These are phyloP conservation scores for Temnothorax longispinosus DNA, from an alignment of 1,140 invertebrate genomes.

Conservation along the genomic window DNA sequence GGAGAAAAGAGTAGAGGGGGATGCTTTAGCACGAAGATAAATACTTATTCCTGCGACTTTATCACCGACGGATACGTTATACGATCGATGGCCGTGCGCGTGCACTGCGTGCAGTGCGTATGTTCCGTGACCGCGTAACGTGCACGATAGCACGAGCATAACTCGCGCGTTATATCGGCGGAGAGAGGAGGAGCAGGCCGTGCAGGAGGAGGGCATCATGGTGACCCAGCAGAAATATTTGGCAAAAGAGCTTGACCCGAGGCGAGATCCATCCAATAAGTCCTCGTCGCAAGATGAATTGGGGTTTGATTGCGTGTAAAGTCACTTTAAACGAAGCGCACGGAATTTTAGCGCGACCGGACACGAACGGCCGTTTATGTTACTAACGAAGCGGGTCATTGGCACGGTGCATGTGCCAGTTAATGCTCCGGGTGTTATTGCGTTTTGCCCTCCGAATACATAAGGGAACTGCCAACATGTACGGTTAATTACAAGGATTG, in stretches of 20 bases:
- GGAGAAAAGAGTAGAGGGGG: slow-evolving; percentile 14
- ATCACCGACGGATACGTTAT: slow-evolving; percentile 54
- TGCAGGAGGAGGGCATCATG: not conserved
- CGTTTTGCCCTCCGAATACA: slow-evolving; percentile 17
- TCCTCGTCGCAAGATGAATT: slow-evolving; percentile 49
- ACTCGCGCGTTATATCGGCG: slow-evolving; percentile 24
- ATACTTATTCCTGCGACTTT: slow-evolving; percentile 70
- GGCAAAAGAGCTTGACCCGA: slow-evolving; percentile 51
- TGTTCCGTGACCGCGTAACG: slow-evolving; percentile 24
- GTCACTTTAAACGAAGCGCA: slow-evolving; percentile 48
- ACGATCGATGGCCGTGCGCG: slow-evolving; percentile 3
- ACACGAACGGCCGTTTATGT: slow-evolving; percentile 34
- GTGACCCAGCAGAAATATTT: slow-evolving; percentile 55
- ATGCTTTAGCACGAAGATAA: slow-evolving; percentile 62
- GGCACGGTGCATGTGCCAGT: slow-evolving; percentile 38
- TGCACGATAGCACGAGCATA: slow-evolving; percentile 26
- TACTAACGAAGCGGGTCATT: slow-evolving; percentile 51
- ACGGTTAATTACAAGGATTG: slow-evolving; percentile 23
- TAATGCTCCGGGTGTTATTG: slow-evolving; percentile 26
- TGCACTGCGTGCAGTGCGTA: not conserved
- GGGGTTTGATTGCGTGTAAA: slow-evolving; percentile 52
- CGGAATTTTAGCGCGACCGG: slow-evolving; percentile 31
- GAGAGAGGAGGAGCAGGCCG: not conserved
- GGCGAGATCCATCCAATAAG: slow-evolving; percentile 37
- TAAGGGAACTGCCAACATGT: slow-evolving; percentile 15